Conservation (phyloP, 1,140 invertebrate species). For the Drosophila mauritiana region DNA sequence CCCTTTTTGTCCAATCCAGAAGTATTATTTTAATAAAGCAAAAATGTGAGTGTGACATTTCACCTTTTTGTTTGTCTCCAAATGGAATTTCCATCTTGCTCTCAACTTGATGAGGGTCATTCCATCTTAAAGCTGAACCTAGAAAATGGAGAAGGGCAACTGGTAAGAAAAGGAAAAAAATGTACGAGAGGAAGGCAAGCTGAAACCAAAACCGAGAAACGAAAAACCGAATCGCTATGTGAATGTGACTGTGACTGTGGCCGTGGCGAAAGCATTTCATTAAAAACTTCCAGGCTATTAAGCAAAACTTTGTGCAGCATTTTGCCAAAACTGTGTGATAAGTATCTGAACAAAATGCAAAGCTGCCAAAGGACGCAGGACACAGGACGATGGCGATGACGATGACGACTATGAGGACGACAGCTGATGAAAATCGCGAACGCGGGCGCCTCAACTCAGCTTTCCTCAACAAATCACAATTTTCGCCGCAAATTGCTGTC, state of each 20-base stretch:
- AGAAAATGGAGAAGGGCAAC: conserved; percentile 6
- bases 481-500: conserved; percentile 81
- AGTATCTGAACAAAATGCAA: conserved; percentile 82
- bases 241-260: conserved; percentile 28
- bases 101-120: conserved; percentile 52
- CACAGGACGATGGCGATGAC: conserved; percentile 7
- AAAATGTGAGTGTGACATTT: conserved; percentile 79
- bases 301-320: conserved; percentile 83
- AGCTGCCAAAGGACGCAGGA: conserved; percentile 75
- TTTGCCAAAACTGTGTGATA: conserved; percentile 82
- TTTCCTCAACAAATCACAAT: conserved; percentile 77
- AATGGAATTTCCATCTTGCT: conserved; percentile 24
- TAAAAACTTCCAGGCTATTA: conserved; percentile 83
- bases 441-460: conserved; percentile 35
- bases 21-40: conserved; percentile 78
- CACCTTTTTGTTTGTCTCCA: conserved; percentile 57
- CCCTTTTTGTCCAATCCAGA: conserved; percentile 45
- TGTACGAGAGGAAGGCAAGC: neutral
- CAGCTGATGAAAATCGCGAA: conserved; percentile 78
- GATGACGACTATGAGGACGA: conserved; percentile 49
- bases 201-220: conserved; percentile 30
- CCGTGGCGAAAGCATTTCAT: conserved; percentile 76
- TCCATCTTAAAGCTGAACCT: conserved; percentile 50
- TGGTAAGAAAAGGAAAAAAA: neutral
- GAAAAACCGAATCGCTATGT: conserved; percentile 30